Base-by-base conservation (phyloP, 2,797 vertebrate species). In the Poecilia velifera region DNA sequence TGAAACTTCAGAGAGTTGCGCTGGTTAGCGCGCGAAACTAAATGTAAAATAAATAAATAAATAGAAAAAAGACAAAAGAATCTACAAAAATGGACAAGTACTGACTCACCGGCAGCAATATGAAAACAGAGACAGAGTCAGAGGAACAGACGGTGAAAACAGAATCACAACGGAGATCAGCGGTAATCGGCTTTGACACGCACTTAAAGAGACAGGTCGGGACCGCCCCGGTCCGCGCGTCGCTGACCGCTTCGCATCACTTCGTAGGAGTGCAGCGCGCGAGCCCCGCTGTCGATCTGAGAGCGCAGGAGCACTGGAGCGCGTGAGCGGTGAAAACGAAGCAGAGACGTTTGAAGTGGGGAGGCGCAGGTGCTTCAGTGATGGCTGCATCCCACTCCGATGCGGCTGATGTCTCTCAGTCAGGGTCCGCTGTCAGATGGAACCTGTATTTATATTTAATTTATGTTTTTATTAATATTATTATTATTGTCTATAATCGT, bases 121-220 rank as follows among this genome's bases (percentile, higher is more conserved):
- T 83, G 64, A 53, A 83, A 76, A 83, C 88, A 71, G 72, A 91
- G 90, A 90, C 71, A 90, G 90, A 92, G 47, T 2, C 34, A 72
- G 79, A 41, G 81, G 93, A 93, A 95, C 95, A 96, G 95, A 94
- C 95, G 95, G 95, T 90, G 92, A 84, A 88, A 92, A 86, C 90
- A 79, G 91, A 95, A 94, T 96, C 96, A 96, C 96, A 94, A 90
- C 94, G 91, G 94, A 95, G 96, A 96, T 96, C 94, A 96, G 94
- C 95, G 76, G 51, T 97, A 97, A 98, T 95, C 97, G 93, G 97
- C 97, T 98, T 97, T 96, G 87, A 94, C 89, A 90, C 90, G 90
- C 91, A 95, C 88, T 97, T 97, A 97, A 97, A 97, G 96, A 95
- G 96, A 95, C 96, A 95, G 95, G 90, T 94, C 95, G 82, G 92